Evolutionary conservation across 2,113 vertebrate species (phyloP).

Genomic region (Callorhinus ursinus): DNA sequence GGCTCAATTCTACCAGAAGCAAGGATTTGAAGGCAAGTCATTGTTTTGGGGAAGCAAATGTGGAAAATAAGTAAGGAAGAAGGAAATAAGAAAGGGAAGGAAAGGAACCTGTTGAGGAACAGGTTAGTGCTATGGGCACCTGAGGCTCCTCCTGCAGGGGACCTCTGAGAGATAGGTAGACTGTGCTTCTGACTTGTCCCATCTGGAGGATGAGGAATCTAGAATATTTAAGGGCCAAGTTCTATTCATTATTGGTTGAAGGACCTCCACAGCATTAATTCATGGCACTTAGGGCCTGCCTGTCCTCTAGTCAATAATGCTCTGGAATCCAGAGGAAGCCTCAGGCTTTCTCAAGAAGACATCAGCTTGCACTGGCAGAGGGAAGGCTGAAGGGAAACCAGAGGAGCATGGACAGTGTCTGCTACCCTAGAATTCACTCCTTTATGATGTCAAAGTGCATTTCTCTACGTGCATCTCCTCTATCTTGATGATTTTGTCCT

Average conservation of each 20-base stretch:
- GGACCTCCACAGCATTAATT: background rate
- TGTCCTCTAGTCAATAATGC: background rate
- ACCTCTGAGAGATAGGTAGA: background rate
- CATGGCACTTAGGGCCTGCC: background rate
- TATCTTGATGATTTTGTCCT: background rate
- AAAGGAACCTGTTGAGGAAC: background rate
- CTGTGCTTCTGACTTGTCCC: background rate
- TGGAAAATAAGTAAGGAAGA: background rate
- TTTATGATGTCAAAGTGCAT: background rate
- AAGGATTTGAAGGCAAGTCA: background rate
- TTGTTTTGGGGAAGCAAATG: background rate
- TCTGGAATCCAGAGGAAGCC: background rate
- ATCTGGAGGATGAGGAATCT: background rate
- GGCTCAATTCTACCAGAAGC: background rate
- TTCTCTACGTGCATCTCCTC: constrained; percentile 4
- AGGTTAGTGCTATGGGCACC: background rate
- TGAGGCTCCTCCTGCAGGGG: background rate
- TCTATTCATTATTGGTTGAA: background rate
- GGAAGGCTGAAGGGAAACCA: background rate
- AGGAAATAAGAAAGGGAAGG: background rate
- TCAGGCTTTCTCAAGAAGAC: background rate
- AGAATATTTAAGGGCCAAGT: background rate
- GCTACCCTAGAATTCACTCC: background rate
- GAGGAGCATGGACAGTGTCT: background rate
- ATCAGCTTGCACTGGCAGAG: background rate